Conservation (phyloP, 2,113 vertebrate species). For the Corvus moneduloides region DNA sequence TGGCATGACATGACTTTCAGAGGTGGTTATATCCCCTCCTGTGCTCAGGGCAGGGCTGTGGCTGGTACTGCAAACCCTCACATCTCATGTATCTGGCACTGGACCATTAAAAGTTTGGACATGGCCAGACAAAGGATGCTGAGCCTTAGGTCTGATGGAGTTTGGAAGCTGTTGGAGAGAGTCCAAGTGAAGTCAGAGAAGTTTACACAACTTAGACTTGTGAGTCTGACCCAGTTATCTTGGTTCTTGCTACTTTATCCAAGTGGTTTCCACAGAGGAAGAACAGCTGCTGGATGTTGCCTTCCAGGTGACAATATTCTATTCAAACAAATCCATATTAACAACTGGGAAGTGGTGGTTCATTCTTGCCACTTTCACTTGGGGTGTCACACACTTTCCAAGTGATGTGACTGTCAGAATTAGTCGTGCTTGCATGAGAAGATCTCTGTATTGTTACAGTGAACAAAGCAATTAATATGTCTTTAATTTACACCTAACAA, state of each 20-base stretch:
- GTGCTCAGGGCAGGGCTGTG: background rate
- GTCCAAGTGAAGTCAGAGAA: background rate
- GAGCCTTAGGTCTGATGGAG: background rate
- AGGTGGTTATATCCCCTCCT: background rate
- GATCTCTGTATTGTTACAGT: constrained; percentile 60
- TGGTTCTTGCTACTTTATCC: background rate
- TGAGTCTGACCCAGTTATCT: background rate
- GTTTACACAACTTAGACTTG: background rate
- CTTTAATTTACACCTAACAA: constrained; percentile 83
- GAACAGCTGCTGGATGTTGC: background rate
- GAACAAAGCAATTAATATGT: constrained; percentile 80
- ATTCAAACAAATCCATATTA: background rate
- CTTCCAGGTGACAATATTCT: background rate
- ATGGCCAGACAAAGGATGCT: background rate
- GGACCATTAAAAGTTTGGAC: background rate
- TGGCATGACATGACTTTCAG: background rate
- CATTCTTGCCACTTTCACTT: background rate
- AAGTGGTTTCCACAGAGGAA: background rate
- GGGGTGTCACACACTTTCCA: background rate
- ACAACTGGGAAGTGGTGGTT: background rate
- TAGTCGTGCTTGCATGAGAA: constrained; percentile 17
- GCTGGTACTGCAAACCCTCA: background rate
- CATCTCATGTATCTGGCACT: background rate
- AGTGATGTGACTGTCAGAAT: constrained; percentile 21
- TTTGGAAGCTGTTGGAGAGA: background rate